These are phyloP conservation scores for Vombatus ursinus DNA, from an alignment of 2,113 vertebrate species.

Conservation along the genomic window DNA sequence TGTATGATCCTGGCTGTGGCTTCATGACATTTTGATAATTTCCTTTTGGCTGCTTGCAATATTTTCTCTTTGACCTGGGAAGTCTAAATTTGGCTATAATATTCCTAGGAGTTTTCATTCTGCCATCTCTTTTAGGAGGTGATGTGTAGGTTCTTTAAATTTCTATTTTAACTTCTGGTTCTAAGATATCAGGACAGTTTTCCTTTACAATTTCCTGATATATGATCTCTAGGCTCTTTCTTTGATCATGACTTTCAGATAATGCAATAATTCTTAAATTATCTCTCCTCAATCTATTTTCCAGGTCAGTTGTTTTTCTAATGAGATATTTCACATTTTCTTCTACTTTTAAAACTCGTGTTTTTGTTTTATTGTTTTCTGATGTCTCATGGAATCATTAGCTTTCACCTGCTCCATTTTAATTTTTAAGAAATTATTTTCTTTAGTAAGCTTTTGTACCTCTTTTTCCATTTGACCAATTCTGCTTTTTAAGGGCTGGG, in stretches of 20 bases:
- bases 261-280: neutral
- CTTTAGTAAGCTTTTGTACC: neutral
- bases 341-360: neutral
- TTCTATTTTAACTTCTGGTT: neutral
- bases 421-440: neutral
- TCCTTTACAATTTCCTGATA: too few relatives aligned
- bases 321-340: neutral
- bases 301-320: neutral
- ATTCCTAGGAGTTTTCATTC: neutral
- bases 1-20: neutral
- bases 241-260: neutral
- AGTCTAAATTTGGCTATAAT: too few relatives aligned
- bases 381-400: neutral
- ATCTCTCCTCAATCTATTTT: neutral
- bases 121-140: neutral
- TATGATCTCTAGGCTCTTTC: too few relatives aligned
- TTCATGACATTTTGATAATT: neutral
- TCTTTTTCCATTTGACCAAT: neutral
- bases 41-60: neutral
- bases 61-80: neutral
- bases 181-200: neutral
- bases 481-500: neutral
- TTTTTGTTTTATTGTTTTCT: neutral
- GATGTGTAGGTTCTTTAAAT: neutral
- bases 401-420: neutral